phyloP scores from a whole-genome alignment of 2,888 invertebrate genomes.

The Coelogynopora nodosa region DNA sequence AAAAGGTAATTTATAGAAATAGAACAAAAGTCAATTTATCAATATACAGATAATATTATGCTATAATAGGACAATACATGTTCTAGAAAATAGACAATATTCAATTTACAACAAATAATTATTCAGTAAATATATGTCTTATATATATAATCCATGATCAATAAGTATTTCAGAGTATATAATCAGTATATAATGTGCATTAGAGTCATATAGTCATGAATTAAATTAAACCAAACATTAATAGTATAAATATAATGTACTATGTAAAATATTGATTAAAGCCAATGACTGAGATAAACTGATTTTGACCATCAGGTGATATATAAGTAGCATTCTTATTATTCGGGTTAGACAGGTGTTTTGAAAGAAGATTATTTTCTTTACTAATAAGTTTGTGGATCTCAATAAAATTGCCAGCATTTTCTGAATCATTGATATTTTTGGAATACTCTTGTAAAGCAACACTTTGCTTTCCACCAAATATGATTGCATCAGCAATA shows the following conservation, averaged over 20 bases:
- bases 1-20: slow-evolving; percentile 4
- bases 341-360: slow-evolving; percentile 17
- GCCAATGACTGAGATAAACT: slow-evolving; percentile 20
- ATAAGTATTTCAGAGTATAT: slow-evolving; percentile 23
- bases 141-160: not conserved
- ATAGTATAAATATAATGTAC: slow-evolving; percentile 4
- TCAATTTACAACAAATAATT: not conserved
- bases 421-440: slow-evolving; percentile 5
- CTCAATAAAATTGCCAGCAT: not conserved
- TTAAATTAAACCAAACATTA: slow-evolving; percentile 10
- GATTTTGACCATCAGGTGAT: not conserved
- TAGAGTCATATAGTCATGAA: slow-evolving; percentile 23
- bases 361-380: slow-evolving; percentile 21
- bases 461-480: not conserved
- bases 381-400: slow-evolving; percentile 26
- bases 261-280: slow-evolving; percentile 7
- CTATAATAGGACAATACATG: not conserved
- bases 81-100: slow-evolving; percentile 17
- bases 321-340: slow-evolving; percentile 10
- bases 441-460: not conserved
- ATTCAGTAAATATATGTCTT: not conserved
- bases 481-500: not conserved
- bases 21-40: slow-evolving; percentile 8
- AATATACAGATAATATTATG: not conserved
- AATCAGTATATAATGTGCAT: slow-evolving; percentile 13